Conservation (phyloP, 2,113 vertebrate genomes). For the Nothocercus julius region DNA sequence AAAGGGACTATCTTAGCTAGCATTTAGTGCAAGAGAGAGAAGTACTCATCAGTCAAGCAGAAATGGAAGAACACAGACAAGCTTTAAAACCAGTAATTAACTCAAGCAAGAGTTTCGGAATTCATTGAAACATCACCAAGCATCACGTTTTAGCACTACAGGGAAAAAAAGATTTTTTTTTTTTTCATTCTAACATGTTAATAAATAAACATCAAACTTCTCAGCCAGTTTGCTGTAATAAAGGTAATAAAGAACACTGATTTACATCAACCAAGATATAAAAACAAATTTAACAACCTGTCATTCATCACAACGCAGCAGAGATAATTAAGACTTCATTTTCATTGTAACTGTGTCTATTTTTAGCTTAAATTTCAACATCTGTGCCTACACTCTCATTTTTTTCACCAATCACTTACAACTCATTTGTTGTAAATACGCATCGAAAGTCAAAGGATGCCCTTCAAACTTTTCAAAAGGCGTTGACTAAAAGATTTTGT, state of each 20-base stretch:
- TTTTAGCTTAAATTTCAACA: not conserved
- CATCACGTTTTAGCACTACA: not conserved
- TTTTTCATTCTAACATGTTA: not conserved
- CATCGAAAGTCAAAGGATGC: not conserved
- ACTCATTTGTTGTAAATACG: not conserved
- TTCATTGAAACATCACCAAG: constrained; percentile 9
- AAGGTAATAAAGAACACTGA: not conserved
- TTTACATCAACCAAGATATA: not conserved
- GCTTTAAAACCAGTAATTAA: not conserved
- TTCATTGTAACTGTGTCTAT: not conserved
- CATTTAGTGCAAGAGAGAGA: not conserved
- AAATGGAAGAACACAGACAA: not conserved
- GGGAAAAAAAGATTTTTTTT: not conserved
- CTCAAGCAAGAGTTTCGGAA: not conserved
- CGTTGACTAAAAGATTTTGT: not conserved
- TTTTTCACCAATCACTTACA: not conserved
- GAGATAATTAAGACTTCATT: not conserved
- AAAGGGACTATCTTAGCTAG: not conserved
- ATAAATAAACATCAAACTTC: not conserved
- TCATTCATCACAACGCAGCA: not conserved
- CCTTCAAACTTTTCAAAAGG: not conserved
- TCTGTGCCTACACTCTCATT: not conserved
- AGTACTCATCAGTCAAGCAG: constrained; percentile 2
- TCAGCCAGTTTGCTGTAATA: not conserved
- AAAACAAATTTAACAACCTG: not conserved